Evolutionary conservation across 2,113 vertebrate genomes (phyloP).

Genomic region (Poeciliopsis turrubarensis): DNA sequence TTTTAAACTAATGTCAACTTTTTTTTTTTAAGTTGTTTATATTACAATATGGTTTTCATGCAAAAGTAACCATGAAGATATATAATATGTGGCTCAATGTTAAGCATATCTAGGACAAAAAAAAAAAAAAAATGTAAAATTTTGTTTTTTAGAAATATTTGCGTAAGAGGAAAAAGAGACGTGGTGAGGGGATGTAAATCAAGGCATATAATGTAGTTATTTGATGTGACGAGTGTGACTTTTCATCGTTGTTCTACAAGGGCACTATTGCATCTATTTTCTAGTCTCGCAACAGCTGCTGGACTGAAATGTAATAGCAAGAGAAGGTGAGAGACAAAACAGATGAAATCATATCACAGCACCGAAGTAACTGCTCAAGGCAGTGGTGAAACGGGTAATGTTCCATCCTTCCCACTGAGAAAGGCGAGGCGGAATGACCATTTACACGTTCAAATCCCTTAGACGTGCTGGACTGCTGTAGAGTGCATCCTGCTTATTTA

Average conservation of each 20-base stretch:
- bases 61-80: no score
- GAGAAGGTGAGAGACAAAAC: constrained; percentile 20
- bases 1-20: no score
- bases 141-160: neutral
- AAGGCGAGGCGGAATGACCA: constrained; percentile 21
- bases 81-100: no score
- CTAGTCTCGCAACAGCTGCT: neutral
- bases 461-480: constrained; percentile 34
- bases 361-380: constrained; percentile 8
- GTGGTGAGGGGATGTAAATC: neutral
- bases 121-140: no score
- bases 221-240: neutral
- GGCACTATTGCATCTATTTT: constrained; percentile 2
- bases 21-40: no score
- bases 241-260: constrained; percentile 3
- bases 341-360: constrained; percentile 36
- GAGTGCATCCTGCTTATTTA: constrained; percentile 47
- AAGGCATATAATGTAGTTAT: neutral
- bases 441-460: constrained; percentile 49
- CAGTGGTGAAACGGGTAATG: constrained; percentile 32
- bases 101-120: no score
- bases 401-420: constrained; percentile 49
- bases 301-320: constrained; percentile 22
- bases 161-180: neutral
- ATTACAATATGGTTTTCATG: no score